A percentile compares a stretch with the other conserved stretches of the same genome.
Conservation (phyloP, 1,140 invertebrate species). For the Cryptotermes secundus region DNA sequence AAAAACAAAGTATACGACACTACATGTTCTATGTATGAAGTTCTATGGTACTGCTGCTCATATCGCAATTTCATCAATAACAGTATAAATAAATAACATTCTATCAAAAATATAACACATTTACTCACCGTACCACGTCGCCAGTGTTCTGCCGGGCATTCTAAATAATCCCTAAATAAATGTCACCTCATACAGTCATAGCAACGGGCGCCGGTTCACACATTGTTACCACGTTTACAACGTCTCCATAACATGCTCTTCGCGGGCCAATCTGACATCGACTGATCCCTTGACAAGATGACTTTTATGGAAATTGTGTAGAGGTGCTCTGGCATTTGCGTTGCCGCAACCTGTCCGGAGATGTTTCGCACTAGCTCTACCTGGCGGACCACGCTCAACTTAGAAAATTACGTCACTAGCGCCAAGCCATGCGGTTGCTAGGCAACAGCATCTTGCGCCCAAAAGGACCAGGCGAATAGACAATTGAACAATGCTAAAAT, state of each 20-base stretch:
- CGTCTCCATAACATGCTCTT: background rate
- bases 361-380: slow-evolving; percentile 2
- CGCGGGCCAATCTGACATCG: background rate
- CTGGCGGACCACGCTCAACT: background rate
- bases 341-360: slow-evolving; percentile 9
- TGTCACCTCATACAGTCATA: background rate
- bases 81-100: background rate
- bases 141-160: slow-evolving; percentile 29
- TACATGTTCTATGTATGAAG: background rate
- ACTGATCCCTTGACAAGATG: background rate
- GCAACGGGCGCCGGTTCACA: background rate
- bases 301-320: slow-evolving; percentile 10
- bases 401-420: background rate
- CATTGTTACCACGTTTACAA: background rate
- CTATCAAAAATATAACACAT: background rate
- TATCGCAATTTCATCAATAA: background rate
- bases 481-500: background rate
- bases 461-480: background rate
- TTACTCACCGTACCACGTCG: slow-evolving; percentile 28
- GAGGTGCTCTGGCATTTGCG: background rate
- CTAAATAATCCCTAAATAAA: slow-evolving; percentile 26
- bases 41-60: background rate
- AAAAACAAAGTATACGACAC: too few species aligned
- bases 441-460: slow-evolving; percentile 1
- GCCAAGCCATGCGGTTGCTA: background rate